phyloP scores from a whole-genome alignment of 64 coral and sea anemone species.

The Montipora efflorescens region DNA sequence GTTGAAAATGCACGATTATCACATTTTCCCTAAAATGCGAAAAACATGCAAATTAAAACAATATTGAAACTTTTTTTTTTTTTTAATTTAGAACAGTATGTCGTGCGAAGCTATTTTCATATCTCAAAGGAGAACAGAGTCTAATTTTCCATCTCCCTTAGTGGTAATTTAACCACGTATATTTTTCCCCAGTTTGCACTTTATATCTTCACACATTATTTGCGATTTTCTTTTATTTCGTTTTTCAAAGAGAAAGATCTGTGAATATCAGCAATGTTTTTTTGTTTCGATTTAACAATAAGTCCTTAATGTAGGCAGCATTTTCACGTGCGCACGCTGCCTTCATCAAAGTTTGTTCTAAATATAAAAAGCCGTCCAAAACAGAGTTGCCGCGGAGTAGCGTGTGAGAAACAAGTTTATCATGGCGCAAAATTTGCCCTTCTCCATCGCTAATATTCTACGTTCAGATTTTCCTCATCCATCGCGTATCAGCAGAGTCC shows the following conservation, averaged over 20 bases:
- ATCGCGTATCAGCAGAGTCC: slow-evolving; percentile 1
- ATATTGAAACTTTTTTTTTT: background rate
- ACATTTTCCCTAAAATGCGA: background rate
- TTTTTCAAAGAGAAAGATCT: slow-evolving; percentile 9
- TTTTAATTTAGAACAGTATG: background rate
- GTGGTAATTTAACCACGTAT: background rate
- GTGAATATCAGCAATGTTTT: background rate
- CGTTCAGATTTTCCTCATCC: slow-evolving; percentile 45
- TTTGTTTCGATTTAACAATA: slow-evolving; percentile 42
- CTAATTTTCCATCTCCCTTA: background rate
- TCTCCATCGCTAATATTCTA: slow-evolving; percentile 43
- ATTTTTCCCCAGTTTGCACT: background rate
- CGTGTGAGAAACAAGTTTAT: background rate
- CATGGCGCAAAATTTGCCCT: slow-evolving; percentile 31
- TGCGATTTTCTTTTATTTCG: slow-evolving; percentile 28
- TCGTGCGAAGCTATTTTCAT: background rate
- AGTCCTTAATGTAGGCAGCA: slow-evolving; percentile 38
- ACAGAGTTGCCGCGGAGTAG: background rate
- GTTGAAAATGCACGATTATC: background rate
- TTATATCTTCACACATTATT: background rate
- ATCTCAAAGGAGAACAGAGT: background rate
- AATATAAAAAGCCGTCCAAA: background rate
- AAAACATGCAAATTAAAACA: background rate
- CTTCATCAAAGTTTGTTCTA: background rate
- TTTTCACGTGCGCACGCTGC: slow-evolving; percentile 31